Conservation (phyloP, 2,797 vertebrate species). For the Coendou prehensilis region DNA sequence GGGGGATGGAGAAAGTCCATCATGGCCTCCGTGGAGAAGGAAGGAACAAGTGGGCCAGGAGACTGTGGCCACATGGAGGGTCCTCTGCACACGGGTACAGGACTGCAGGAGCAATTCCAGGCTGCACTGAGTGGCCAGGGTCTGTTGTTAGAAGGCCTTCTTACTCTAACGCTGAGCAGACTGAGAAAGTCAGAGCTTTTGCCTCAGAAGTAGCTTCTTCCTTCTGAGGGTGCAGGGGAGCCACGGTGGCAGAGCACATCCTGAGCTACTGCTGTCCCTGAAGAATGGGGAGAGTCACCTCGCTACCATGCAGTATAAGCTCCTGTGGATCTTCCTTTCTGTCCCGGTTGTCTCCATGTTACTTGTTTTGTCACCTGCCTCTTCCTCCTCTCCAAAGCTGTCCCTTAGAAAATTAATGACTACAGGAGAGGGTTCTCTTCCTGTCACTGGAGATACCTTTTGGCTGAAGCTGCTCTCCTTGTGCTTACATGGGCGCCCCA, state of each 20-base stretch:
- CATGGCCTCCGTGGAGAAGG: accelerated
- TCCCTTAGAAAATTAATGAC: constrained; percentile 68
- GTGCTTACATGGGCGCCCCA: background rate
- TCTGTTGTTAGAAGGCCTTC: background rate
- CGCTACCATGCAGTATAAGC: background rate
- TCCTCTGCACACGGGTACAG: accelerated
- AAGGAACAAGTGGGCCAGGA: background rate
- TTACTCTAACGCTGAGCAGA: background rate
- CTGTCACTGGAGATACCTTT: constrained; percentile 58
- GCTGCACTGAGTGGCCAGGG: no score
- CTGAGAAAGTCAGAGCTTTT: background rate
- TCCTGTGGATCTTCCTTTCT: background rate
- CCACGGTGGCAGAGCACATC: background rate
- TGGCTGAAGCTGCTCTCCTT: constrained; percentile 53
- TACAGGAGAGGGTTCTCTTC: constrained; percentile 25
- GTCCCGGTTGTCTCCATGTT: background rate
- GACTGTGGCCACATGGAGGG: background rate
- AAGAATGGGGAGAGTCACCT: background rate
- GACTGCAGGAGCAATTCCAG: background rate
- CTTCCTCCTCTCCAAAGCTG: constrained; percentile 45
- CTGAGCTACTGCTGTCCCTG: background rate
- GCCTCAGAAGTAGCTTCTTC: background rate
- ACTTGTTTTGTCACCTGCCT: constrained; percentile 51
- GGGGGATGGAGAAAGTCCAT: background rate
- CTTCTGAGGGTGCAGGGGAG: background rate